phyloP scores from a whole-genome alignment of 2,888 invertebrate species.

The Eilema griseolum region DNA sequence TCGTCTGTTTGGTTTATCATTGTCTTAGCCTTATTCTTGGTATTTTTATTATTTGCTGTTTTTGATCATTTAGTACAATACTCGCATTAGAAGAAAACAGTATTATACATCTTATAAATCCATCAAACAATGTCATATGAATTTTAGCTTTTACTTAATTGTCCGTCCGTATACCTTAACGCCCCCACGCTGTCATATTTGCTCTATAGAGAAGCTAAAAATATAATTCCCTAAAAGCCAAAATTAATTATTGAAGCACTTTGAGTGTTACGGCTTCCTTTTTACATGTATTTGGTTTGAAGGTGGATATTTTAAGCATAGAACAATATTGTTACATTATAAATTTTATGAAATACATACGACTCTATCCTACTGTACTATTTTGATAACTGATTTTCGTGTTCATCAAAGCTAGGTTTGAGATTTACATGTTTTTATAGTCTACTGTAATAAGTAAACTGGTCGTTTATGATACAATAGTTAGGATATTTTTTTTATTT shows the following conservation, averaged over 20 bases:
- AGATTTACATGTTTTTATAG: too few relatives aligned
- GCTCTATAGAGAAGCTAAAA: background rate
- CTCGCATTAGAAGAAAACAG: too few relatives aligned
- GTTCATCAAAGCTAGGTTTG: background rate
- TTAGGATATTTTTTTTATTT: too few relatives aligned
- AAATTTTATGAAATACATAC: too few relatives aligned
- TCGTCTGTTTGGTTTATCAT: too few relatives aligned
- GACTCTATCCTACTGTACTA: too few relatives aligned
- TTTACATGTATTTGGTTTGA: conserved; percentile 6
- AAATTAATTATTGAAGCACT: background rate
- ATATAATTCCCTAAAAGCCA: background rate
- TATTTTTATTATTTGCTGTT: too few relatives aligned
- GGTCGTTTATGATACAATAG: too few relatives aligned
- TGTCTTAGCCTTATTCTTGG: too few relatives aligned
- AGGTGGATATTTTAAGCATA: background rate
- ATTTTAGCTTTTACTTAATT: background rate
- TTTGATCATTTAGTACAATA: too few relatives aligned
- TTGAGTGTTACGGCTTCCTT: conserved; percentile 4
- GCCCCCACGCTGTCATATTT: background rate
- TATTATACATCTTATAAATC: too few relatives aligned
- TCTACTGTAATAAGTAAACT: too few relatives aligned
- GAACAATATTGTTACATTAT: background rate
- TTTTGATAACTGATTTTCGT: background rate
- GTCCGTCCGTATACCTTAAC: background rate
- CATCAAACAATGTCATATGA: background rate